Base-by-base conservation (phyloP, 2,888 invertebrate species). In the Lordiphosa fenestrarum region DNA sequence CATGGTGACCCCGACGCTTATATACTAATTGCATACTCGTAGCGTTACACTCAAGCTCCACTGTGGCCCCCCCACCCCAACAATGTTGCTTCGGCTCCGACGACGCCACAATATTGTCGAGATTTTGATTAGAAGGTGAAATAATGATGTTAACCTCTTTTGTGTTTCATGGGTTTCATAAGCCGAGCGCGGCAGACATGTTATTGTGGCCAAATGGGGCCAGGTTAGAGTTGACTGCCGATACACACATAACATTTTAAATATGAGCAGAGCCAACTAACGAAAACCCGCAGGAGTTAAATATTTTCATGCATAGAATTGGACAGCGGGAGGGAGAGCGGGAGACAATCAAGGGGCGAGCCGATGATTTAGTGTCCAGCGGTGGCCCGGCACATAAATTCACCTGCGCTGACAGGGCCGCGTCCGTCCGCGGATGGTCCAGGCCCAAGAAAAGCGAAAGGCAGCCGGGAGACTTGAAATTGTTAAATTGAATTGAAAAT, bases 291-390 rank as follows among this genome's bases (percentile, higher is more conserved):
- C 51, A 62, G 55, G 37, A 69, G 52, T 59, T 53, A 48, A 66
- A 62, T 57, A 64, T 66, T 51, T 56, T 56, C 50, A 51, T 39
- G 9, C 30, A 36, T 36, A 30, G 36, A 33, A 36, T 47, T 47
- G 37, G 19, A 25, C 23, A 58, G 58, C 57, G 53, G 55, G 53
- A 69, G 77, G 77, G 75, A 74, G 57, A 9, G 55, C 55, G 39
- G 53, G 58, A 38, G 40, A 19, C 40, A 35, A 40, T 42, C 21
- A 39, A 13, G n/a, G 13, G 7, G 56, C 58, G 61, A 65, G 61
- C 81, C 69, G 77, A 87, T 87, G 88, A 87, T 87, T 87, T 87
- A 87, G 85, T 86, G 82, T 80, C 83, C 83, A 86, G 84, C 83
- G 78, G 69, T 73, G 73, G 73, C 76, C 71, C 74, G 73, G 83